phyloP scores from a whole-genome alignment of 1,140 invertebrate genomes.

The Limonius californicus region DNA sequence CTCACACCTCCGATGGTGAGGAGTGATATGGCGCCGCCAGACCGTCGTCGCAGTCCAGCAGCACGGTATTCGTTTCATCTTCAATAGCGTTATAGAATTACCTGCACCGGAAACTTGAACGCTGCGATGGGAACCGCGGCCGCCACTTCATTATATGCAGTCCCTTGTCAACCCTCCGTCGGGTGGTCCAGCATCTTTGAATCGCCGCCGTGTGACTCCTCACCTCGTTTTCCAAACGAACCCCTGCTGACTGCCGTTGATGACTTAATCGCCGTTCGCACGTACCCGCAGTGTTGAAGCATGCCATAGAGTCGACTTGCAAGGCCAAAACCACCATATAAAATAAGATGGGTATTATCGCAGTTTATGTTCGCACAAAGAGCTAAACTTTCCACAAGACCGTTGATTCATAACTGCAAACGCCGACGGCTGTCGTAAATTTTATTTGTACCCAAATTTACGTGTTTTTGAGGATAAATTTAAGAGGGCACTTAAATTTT shows the following conservation, averaged over 20 bases:
- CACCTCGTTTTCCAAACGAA: slow-evolving; percentile 31
- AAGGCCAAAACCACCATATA: no score
- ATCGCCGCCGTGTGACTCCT: slow-evolving; percentile 24
- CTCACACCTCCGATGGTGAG: slow-evolving; percentile 36
- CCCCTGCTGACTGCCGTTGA: slow-evolving; percentile 25
- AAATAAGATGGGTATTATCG: no score
- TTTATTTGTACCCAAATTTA: no score
- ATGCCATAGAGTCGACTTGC: no score
- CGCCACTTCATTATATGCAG: slow-evolving; percentile 33
- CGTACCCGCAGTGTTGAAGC: slow-evolving; percentile 7
- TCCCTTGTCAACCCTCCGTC: slow-evolving; percentile 33
- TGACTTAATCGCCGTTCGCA: slow-evolving; percentile 36
- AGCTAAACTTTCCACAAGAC: no score
- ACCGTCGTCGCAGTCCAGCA: slow-evolving; percentile 27
- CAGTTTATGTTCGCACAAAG: no score
- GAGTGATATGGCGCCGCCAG: slow-evolving; percentile 37
- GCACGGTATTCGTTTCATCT: slow-evolving; percentile 20
- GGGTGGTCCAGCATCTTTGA: slow-evolving; percentile 30
- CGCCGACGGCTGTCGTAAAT: no score
- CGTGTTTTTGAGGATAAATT: no score
- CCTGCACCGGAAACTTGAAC: slow-evolving; percentile 27
- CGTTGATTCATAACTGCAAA: no score
- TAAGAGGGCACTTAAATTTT: no score
- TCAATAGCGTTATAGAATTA: slow-evolving; percentile 24
- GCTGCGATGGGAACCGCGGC: slow-evolving; percentile 22